These are phyloP conservation scores for Amblyjoppa fuscipennis DNA, from an alignment of 2,888 invertebrate genomes.

Conservation along the genomic window DNA sequence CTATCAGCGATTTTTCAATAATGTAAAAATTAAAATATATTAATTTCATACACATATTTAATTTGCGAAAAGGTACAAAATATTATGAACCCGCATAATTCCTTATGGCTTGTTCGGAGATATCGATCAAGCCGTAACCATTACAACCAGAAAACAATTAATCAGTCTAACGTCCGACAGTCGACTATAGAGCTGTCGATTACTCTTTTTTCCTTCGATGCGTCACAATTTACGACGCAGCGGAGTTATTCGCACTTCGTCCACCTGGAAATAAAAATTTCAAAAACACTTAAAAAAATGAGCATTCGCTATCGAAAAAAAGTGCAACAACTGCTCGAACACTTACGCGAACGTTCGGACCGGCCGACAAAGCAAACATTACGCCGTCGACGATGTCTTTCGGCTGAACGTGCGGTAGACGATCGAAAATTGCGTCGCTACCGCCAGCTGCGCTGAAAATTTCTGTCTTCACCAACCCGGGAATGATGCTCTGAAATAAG, in stretches of 20 bases:
- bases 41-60: no score
- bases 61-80: no score
- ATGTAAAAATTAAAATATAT: neutral
- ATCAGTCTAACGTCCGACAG: neutral
- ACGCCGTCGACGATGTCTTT: conserved; percentile 84
- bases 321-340: neutral
- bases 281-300: neutral
- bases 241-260: conserved; percentile 58
- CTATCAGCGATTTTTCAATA: neutral
- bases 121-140: neutral
- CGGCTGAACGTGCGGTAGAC: conserved; percentile 76
- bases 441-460: conserved; percentile 78
- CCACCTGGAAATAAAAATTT: conserved; percentile 35
- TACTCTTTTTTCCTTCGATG: neutral
- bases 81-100: neutral
- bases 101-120: neutral
- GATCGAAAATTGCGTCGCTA: conserved; percentile 63
- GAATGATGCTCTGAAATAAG: conserved; percentile 87
- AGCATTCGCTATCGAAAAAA: neutral
- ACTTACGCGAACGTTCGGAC: conserved; percentile 70
- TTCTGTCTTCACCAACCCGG: conserved; percentile 88
- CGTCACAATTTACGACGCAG: conserved; percentile 41
- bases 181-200: no score
- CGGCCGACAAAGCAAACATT: conserved; percentile 81
- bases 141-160: neutral